A percentile compares a stretch with the other conserved stretches of the same genome.
phyloP scores from a whole-genome alignment of 2,888 invertebrate species.

The Limulus polyphemus region DNA sequence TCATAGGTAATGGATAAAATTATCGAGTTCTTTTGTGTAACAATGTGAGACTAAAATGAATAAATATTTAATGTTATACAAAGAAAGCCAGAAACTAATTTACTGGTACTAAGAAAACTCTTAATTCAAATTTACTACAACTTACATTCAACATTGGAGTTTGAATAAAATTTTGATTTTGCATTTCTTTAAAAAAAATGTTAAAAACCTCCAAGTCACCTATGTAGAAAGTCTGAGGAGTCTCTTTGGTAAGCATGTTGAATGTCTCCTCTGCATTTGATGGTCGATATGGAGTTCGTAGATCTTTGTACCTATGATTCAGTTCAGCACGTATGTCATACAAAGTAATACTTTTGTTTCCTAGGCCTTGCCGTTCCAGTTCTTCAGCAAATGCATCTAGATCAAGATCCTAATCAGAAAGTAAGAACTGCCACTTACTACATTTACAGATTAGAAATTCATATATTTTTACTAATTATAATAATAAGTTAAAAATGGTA shows the following conservation, averaged over 20 bases:
- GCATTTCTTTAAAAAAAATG: neutral
- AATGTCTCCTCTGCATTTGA: conserved; percentile 78
- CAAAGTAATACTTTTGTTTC: conserved; percentile 61
- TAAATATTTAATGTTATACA: too few relatives aligned
- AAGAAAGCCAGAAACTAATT: too few relatives aligned
- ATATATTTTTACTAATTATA: too few relatives aligned
- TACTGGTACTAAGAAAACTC: too few relatives aligned
- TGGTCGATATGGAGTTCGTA: conserved; percentile 61
- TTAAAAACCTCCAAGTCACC: conserved; percentile 45
- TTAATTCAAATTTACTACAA: too few relatives aligned
- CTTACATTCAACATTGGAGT: too few relatives aligned
- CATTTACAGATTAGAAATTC: too few relatives aligned
- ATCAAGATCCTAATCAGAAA: conserved; percentile 59
- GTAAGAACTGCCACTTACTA: neutral
- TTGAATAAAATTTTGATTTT: too few relatives aligned
- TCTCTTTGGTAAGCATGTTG: conserved; percentile 90
- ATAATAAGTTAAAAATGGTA: too few relatives aligned
- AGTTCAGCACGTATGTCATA: conserved; percentile 95
- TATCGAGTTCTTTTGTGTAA: too few relatives aligned
- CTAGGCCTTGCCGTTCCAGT: conserved; percentile 70
- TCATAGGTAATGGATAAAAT: too few relatives aligned
- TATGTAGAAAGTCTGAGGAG: conserved; percentile 82
- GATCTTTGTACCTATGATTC: conserved; percentile 83
- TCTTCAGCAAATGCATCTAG: conserved; percentile 97
- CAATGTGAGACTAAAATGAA: too few relatives aligned